Evolutionary conservation across 2,113 vertebrate species (phyloP).

Genomic region (Catharus minimus): DNA sequence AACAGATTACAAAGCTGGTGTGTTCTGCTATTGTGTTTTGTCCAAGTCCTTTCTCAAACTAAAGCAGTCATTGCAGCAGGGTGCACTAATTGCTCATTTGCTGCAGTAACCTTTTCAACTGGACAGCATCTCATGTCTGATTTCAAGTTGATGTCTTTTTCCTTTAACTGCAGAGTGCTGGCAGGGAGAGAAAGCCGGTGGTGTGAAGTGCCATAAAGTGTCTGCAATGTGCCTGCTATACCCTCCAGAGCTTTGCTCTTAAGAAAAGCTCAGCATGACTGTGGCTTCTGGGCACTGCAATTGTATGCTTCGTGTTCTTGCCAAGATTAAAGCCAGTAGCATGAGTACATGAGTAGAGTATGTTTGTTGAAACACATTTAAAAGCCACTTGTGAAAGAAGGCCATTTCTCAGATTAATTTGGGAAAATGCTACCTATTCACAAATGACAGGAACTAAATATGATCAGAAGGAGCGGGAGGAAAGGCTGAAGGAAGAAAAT

Average conservation of each 20-base stretch:
- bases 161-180: constrained; percentile 41
- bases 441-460: not conserved
- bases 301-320: not conserved
- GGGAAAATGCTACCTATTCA: not conserved
- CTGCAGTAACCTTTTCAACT: constrained; percentile 67
- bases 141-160: constrained; percentile 41
- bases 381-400: not conserved
- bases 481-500: not conserved
- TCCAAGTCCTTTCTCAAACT: constrained; percentile 22
- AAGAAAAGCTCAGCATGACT: not conserved
- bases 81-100: constrained; percentile 74
- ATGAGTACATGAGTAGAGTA: not conserved
- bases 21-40: constrained; percentile 52
- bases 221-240: not conserved
- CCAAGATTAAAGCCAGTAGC: not conserved
- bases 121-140: constrained; percentile 48
- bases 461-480: not conserved
- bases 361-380: not conserved
- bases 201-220: not conserved
- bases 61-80: constrained; percentile 27
- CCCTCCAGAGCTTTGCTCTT: not conserved
- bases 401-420: not conserved
- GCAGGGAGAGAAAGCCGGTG: not conserved
- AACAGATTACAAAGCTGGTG: constrained; percentile 59
- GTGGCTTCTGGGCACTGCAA: not conserved